Conservation (phyloP, 2,113 vertebrate species). For the Cyprinus carpio region DNA sequence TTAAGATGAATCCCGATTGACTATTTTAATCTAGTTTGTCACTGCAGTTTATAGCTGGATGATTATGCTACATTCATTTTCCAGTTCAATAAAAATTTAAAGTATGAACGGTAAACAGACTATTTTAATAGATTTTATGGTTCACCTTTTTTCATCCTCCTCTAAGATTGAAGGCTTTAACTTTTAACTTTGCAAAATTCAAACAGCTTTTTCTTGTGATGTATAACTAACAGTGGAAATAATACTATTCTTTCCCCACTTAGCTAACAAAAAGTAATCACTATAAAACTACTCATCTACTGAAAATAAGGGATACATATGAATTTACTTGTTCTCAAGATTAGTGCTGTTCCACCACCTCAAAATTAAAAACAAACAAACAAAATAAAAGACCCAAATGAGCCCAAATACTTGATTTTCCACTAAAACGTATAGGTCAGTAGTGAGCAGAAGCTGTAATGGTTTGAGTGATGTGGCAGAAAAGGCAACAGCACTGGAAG, state of each 20-base stretch:
- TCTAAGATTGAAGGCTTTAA: neutral
- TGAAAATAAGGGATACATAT: constrained; percentile 17
- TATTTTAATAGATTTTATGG: neutral
- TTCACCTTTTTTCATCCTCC: neutral
- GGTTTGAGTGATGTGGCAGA: constrained; percentile 60
- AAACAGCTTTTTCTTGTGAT: neutral
- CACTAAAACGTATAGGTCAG: constrained; percentile 32
- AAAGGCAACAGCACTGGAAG: neutral
- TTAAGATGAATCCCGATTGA: neutral
- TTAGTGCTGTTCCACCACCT: constrained; percentile 4
- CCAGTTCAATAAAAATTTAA: neutral
- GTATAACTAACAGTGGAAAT: neutral
- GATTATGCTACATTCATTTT: neutral
- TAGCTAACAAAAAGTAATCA: constrained; percentile 44
- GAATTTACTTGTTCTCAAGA: neutral
- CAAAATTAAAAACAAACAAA: constrained; percentile 7
- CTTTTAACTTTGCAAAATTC: neutral
- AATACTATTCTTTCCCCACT: constrained; percentile 58
- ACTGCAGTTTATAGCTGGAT: neutral
- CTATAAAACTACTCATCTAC: constrained; percentile 34
- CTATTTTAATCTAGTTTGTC: neutral
- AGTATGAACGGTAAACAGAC: neutral
- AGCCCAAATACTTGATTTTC: neutral
- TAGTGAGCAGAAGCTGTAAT: constrained; percentile 43
- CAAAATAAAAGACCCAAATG: neutral